Base-by-base conservation (phyloP, 2,888 invertebrate species). In the Drosophila niveifrons region DNA sequence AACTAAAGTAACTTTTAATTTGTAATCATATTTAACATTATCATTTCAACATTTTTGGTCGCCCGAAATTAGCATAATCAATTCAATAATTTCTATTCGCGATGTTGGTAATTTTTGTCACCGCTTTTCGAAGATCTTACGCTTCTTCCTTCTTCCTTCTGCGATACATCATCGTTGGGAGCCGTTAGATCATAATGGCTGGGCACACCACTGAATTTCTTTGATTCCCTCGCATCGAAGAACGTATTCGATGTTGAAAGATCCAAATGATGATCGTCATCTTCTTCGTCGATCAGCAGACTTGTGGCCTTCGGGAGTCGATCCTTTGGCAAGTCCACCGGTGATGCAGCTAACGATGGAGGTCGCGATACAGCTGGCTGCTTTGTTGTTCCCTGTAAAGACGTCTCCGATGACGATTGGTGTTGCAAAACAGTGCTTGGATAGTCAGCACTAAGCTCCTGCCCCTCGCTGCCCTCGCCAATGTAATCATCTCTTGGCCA, bases 1-100 rank as follows among this genome's bases (percentile, higher is more conserved):
- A 67, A 73, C 59, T 73, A 1, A 68, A 34, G 18, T 61, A 70
- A 76, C 65, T 69, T 69, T 61, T 63, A 75, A 78, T 78, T 78
- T 69, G 3, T 73, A 65, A 43, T 13, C 34, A 39, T 17, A 31
- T 41, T 43, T 29, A 55, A 55, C 55, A 55, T 36, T 1, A n/a
- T 36, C n/a, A 41, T 39, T 29, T 31, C 53, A n/a, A 1, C 23
- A 44, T 17, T 46, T 9, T 1, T 34, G 46, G 18, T 34, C 1
- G 8, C 34, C 23, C 23, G 6, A 23, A 23, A 23, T 23, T 6
- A 23, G 23, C 6, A 23, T 23, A 6, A 2, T 23, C 1, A 9
- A 39, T 28, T n/a, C n/a, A n/a, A n/a, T n/a, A 15, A 17, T 2
- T 2, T 29, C 17, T 70, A 70, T 11, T 71, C 41, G 17, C 65